These are phyloP conservation scores for Keiferia lycopersicella DNA, from an alignment of 2,888 invertebrate genomes.

Conservation along the genomic window DNA sequence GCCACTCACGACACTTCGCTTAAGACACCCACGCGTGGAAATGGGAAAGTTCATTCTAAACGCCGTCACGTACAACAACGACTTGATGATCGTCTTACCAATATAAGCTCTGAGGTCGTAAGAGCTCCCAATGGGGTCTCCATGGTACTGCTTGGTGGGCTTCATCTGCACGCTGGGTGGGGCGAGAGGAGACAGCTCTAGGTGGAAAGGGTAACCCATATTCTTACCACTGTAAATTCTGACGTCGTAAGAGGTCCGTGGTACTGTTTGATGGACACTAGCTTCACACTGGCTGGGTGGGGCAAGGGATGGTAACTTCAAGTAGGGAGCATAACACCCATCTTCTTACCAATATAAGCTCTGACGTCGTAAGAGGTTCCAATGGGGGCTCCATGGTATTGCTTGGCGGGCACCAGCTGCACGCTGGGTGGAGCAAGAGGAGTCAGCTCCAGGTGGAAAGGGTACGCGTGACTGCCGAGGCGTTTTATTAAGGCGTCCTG, in stretches of 20 bases:
- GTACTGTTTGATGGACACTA: neutral
- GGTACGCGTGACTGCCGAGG: constrained; percentile 89
- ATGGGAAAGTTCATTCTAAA: too few relatives aligned
- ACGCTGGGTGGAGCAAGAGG: constrained; percentile 95
- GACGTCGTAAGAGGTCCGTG: constrained; percentile 90
- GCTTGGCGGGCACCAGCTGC: constrained; percentile 93
- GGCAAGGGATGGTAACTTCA: too few relatives aligned
- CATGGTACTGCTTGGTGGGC: constrained; percentile 65
- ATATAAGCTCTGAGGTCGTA: constrained; percentile 93
- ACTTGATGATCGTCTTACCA: too few relatives aligned
- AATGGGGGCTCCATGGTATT: constrained; percentile 94
- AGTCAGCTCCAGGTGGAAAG: constrained; percentile 90
- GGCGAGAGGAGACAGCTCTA: too few relatives aligned
- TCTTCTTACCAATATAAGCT: constrained; percentile 89
- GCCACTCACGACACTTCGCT: too few relatives aligned
- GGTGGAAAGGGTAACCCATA: too few relatives aligned
- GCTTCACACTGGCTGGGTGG: too few relatives aligned
- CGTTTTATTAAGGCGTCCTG: constrained; percentile 91
- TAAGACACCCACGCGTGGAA: too few relatives aligned
- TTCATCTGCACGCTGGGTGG: too few relatives aligned
- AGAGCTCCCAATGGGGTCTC: constrained; percentile 88
- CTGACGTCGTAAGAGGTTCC: constrained; percentile 95
- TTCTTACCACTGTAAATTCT: constrained; percentile 90
- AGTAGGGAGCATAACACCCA: constrained; percentile 81
- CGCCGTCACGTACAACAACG: too few relatives aligned